Evolutionary conservation across 2,113 vertebrate species (phyloP).

Genomic region (Gambusia affinis): DNA sequence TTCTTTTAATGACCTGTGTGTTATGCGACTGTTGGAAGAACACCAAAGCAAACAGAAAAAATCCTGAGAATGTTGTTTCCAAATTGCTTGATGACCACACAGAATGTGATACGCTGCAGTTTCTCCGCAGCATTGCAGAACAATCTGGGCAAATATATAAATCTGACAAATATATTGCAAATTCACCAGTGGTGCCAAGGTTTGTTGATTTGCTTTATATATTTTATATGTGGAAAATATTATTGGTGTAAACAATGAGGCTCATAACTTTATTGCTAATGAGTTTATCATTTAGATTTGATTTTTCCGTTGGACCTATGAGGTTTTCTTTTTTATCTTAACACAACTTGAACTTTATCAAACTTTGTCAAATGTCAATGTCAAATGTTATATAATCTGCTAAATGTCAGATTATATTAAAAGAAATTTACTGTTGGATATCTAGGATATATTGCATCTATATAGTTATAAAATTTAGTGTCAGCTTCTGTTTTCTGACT

Average conservation of each 20-base stretch:
- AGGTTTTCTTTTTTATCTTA: too few relatives aligned
- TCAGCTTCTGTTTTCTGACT: not conserved
- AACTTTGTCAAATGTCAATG: too few relatives aligned
- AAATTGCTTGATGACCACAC: constrained; percentile 42
- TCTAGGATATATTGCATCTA: not conserved
- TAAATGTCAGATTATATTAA: not conserved
- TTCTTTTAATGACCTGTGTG: not conserved
- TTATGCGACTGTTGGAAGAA: not conserved
- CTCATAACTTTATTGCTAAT: too few relatives aligned
- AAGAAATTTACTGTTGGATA: too few relatives aligned
- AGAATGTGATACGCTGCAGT: constrained; percentile 65
- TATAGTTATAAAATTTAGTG: not conserved
- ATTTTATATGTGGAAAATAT: not conserved
- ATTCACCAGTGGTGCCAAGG: not conserved
- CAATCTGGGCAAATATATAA: not conserved
- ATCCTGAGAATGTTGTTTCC: constrained; percentile 37
- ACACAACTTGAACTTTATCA: too few relatives aligned
- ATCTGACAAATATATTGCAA: not conserved
- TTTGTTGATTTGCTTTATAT: not conserved
- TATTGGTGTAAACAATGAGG: not conserved
- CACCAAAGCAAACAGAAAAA: constrained; percentile 2
- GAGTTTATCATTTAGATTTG: too few relatives aligned
- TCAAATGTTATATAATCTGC: not conserved
- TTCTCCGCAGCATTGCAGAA: not conserved
- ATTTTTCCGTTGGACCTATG: too few relatives aligned